These are phyloP conservation scores for Saturnia pavonia DNA, from an alignment of 2,888 invertebrate genomes.

Conservation along the genomic window DNA sequence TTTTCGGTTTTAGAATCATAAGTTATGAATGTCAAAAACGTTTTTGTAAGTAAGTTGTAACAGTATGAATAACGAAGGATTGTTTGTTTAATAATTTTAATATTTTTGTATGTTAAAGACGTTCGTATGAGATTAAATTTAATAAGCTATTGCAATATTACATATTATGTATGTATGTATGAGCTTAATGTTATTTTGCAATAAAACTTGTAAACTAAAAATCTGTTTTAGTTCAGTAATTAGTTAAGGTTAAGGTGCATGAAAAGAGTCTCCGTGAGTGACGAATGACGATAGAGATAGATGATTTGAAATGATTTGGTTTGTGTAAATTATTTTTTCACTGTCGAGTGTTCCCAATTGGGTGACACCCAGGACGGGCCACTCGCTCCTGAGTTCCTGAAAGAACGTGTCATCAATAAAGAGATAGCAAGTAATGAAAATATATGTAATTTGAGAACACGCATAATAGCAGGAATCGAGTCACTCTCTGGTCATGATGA, in stretches of 20 bases:
- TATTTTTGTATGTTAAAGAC: constrained; percentile 33
- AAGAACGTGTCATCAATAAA: too few relatives aligned
- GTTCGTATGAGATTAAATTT: constrained; percentile 51
- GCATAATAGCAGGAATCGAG: too few relatives aligned
- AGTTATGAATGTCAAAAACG: not conserved
- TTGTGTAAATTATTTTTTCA: too few relatives aligned
- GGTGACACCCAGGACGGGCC: too few relatives aligned
- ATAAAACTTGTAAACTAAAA: constrained; percentile 47
- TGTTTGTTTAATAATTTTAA: not conserved
- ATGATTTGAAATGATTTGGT: too few relatives aligned
- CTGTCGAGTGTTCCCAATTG: too few relatives aligned
- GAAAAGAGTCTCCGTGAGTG: too few relatives aligned
- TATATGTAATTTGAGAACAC: too few relatives aligned
- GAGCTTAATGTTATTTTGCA: constrained; percentile 70
- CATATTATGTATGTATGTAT: constrained; percentile 39
- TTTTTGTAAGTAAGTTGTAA: not conserved
- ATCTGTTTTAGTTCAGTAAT: not conserved
- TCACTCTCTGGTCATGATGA: too few relatives aligned
- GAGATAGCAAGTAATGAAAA: too few relatives aligned
- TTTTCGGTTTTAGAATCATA: not conserved
- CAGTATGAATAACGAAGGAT: not conserved
- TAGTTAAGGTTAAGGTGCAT: not conserved
- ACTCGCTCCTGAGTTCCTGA: too few relatives aligned
- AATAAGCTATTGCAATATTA: constrained; percentile 48
- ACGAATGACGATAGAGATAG: too few relatives aligned